Evolutionary conservation across 2,888 invertebrate species (phyloP).

Genomic region (Ichneumon xanthorius): DNA sequence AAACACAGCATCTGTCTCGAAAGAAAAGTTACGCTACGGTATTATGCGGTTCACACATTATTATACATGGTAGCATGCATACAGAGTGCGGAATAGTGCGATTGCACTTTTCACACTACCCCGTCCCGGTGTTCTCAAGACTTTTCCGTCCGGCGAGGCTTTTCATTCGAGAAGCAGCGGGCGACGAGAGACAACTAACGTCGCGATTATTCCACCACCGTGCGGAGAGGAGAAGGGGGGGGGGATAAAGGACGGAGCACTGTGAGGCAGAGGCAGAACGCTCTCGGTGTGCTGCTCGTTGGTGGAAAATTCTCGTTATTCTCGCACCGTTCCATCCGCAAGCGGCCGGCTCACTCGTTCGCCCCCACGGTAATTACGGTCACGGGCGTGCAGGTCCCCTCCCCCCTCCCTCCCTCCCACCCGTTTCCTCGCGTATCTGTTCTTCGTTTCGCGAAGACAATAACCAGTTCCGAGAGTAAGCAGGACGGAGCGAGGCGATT

Average conservation of each 20-base stretch:
- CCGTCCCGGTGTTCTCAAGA: constrained; percentile 42
- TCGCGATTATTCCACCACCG: constrained; percentile 62
- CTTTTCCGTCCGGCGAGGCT: constrained; percentile 43
- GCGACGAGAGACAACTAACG: constrained; percentile 43
- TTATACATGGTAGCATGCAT: constrained; percentile 27
- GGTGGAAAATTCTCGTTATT: constrained; percentile 67
- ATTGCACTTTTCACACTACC: constrained; percentile 59
- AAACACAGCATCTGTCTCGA: constrained; percentile 3
- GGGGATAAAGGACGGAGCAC: constrained; percentile 5
- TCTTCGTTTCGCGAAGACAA: constrained; percentile 68
- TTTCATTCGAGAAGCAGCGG: constrained; percentile 43
- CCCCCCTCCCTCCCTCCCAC: not conserved
- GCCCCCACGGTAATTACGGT: constrained; percentile 69
- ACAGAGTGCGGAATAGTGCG: constrained; percentile 53
- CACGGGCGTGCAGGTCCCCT: constrained; percentile 47
- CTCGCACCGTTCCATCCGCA: constrained; percentile 57
- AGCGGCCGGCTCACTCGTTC: constrained; percentile 59
- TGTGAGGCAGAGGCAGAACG: not conserved
- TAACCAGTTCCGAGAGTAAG: constrained; percentile 63
- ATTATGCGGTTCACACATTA: constrained; percentile 33
- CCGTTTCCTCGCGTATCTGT: constrained; percentile 51
- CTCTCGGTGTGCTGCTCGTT: constrained; percentile 36
- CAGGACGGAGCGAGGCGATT: not conserved
- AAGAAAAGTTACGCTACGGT: constrained; percentile 11
- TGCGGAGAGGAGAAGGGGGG: constrained; percentile 47